Evolutionary conservation across 2,113 vertebrate genomes (phyloP).

Genomic region (Pollimyrus isidori): DNA sequence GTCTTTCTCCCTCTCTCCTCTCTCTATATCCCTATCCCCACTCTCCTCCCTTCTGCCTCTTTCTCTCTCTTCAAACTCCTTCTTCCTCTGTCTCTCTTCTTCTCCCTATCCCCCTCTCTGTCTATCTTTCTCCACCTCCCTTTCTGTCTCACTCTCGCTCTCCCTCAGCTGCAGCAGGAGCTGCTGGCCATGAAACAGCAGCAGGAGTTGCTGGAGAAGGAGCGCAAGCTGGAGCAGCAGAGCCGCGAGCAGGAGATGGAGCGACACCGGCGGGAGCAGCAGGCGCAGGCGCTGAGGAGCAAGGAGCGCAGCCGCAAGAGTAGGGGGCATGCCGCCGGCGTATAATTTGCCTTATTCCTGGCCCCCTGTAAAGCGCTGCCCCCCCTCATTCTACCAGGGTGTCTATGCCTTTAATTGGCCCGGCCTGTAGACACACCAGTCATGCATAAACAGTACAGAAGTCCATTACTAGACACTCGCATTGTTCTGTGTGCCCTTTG

Average conservation of each 20-base stretch:
- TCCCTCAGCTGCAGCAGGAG: conserved; percentile 89
- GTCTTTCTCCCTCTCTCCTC: neutral
- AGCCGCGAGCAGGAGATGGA: conserved; percentile 92
- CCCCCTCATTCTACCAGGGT: no score
- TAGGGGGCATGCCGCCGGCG: conserved; percentile 55
- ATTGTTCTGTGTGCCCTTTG: no score
- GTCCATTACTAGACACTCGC: neutral
- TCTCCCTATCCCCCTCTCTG: neutral
- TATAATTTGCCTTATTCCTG: no score
- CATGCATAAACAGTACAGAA: neutral
- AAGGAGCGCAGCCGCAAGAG: conserved; percentile 93
- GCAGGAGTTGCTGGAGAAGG: conserved; percentile 92
- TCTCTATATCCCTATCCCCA: conserved; percentile 41
- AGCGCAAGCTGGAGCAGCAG: conserved; percentile 89
- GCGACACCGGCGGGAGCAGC: conserved; percentile 81
- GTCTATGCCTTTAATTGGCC: neutral
- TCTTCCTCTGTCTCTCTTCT: neutral
- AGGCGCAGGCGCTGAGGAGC: conserved; percentile 78
- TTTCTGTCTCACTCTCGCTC: conserved; percentile 16
- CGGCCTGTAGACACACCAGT: neutral
- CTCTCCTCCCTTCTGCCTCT: neutral
- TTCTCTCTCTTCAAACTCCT: neutral
- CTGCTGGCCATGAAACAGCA: conserved; percentile 93
- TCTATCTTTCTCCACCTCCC: neutral
- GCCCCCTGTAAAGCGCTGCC: no score